Conservation (phyloP, 2,888 invertebrate species). For the Chrysolina oricalcia region DNA sequence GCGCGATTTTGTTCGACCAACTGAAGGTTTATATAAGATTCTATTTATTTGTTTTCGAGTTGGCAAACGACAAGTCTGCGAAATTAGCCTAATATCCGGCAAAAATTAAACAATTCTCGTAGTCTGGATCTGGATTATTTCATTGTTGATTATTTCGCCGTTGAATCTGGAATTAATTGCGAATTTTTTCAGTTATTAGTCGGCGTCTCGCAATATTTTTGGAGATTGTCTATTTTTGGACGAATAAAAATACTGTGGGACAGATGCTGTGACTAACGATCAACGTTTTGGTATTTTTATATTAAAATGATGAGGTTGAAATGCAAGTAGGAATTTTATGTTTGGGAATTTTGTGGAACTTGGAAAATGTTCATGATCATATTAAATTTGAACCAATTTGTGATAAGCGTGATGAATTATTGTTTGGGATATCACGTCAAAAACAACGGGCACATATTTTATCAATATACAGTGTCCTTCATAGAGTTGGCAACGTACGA, state of each 20-base stretch:
- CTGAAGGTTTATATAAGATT: constrained; percentile 63
- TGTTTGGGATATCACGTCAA: too few species aligned
- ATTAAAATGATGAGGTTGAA: too few species aligned
- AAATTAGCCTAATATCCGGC: constrained; percentile 53
- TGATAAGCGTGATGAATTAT: too few species aligned
- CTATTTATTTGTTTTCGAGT: constrained; percentile 60
- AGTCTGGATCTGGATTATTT: constrained; percentile 32
- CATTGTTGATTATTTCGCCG: not conserved
- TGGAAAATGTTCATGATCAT: too few species aligned
- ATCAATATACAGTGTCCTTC: too few species aligned
- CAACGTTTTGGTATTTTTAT: constrained; percentile 17
- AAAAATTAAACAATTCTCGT: constrained; percentile 44
- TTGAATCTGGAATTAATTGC: not conserved
- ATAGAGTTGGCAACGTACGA: too few species aligned
- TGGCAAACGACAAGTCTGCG: constrained; percentile 59
- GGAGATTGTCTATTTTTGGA: not conserved
- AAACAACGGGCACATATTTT: too few species aligned
- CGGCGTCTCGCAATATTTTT: not conserved
- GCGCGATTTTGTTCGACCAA: constrained; percentile 55
- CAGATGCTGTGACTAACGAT: not conserved
- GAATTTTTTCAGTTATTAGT: not conserved
- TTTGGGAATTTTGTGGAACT: too few species aligned
- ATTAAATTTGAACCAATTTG: too few species aligned
- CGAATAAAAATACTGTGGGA: constrained; percentile 1
- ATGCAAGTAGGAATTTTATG: too few species aligned